A percentile compares a stretch with the other conserved stretches of the same genome.
Conservation (phyloP, 2,113 vertebrate genomes). For the Ictidomys tridecemlineatus region DNA sequence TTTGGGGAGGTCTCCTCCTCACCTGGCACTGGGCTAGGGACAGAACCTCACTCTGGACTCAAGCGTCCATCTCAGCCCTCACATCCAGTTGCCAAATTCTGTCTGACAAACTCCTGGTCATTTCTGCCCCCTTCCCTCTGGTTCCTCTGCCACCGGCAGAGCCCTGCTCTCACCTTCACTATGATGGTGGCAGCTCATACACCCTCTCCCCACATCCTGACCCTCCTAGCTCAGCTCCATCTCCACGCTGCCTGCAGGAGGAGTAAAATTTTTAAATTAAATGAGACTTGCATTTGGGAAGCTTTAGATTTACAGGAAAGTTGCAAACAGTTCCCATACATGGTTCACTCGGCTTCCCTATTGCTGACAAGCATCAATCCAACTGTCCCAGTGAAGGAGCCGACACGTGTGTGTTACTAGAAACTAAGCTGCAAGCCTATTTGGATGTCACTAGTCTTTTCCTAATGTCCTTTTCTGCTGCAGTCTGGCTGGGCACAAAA, state of each 20-base stretch:
- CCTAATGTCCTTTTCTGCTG: neutral
- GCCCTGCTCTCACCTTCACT: too few relatives aligned
- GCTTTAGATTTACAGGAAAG: neutral
- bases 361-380: neutral
- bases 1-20: neutral
- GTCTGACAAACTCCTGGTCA: neutral
- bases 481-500: too few relatives aligned
- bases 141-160: neutral
- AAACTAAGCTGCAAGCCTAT: too few relatives aligned
- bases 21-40: fast-evolving
- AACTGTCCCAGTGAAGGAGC: neutral
- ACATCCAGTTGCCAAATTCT: neutral
- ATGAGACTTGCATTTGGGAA: neutral
- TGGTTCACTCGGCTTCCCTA: neutral
- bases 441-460: neutral
- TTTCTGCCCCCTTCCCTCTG: neutral
- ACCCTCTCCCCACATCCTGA: neutral
- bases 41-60: neutral
- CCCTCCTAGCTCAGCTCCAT: neutral
- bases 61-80: neutral
- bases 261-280: neutral
- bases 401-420: fast-evolving
- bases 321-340: neutral
- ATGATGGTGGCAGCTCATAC: neutral
- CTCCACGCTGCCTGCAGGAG: neutral